Conservation (phyloP, 2,888 invertebrate genomes). For the Onchidella celtica region DNA sequence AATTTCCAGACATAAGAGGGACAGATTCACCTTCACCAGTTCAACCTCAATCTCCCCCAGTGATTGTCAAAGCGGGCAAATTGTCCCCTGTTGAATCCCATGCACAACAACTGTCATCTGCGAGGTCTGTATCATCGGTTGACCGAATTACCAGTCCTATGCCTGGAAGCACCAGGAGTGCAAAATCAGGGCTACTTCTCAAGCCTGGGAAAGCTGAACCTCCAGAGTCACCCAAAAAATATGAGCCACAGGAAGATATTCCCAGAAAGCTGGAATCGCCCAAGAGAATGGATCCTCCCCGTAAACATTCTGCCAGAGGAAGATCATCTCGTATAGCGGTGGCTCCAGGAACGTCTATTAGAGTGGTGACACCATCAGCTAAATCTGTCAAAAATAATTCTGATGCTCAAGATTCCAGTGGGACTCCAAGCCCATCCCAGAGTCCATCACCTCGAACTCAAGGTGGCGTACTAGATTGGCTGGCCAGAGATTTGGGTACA, state of each 20-base stretch:
- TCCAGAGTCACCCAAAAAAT: background rate
- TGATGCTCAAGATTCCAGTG: background rate
- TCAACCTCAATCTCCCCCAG: too few species aligned
- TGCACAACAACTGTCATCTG: too few species aligned
- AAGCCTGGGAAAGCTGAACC: background rate
- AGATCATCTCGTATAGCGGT: background rate
- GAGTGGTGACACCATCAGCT: background rate
- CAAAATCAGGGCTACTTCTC: background rate
- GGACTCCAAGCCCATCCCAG: background rate
- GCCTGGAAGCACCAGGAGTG: background rate
- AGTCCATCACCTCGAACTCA: background rate
- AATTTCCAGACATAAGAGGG: too few species aligned
- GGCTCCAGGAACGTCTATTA: background rate
- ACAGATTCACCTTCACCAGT: too few species aligned
- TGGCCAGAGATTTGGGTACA: conserved; percentile 49
- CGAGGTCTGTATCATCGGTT: too few species aligned
- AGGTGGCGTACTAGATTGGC: conserved; percentile 45
- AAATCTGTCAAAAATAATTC: background rate
- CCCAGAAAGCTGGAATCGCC: background rate
- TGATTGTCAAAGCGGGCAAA: too few species aligned
- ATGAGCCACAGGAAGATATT: background rate
- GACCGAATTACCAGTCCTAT: too few species aligned
- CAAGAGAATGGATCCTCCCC: background rate
- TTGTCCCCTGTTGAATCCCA: too few species aligned
- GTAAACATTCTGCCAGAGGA: background rate